These are phyloP conservation scores for Germaria angustata DNA, from an alignment of 2,888 invertebrate genomes.

Conservation along the genomic window DNA sequence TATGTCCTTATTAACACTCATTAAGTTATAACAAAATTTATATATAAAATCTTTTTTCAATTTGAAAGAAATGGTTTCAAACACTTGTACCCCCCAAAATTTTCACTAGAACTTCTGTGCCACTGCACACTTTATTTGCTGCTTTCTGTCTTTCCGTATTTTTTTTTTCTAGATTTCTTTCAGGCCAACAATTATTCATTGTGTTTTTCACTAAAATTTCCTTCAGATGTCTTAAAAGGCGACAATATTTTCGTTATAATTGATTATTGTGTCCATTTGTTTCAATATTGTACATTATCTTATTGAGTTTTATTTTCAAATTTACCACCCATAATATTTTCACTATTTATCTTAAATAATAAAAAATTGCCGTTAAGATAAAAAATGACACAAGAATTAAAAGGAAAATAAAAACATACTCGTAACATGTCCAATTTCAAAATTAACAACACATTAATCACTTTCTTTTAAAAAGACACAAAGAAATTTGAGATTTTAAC, in stretches of 20 bases:
- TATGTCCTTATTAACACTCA: too few relatives aligned
- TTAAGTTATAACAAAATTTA: too few relatives aligned
- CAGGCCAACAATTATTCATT: too few relatives aligned
- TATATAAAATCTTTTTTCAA: too few relatives aligned
- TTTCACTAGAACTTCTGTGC: too few relatives aligned
- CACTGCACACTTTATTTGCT: too few relatives aligned
- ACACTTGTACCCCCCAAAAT: too few relatives aligned
- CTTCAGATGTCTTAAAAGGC: background rate
- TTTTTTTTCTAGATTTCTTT: too few relatives aligned
- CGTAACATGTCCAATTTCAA: conserved; percentile 52
- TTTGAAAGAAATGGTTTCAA: too few relatives aligned
- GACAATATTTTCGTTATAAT: background rate
- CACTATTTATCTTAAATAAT: conserved; percentile 45
- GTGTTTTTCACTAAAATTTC: too few relatives aligned
- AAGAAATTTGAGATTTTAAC: conserved; percentile 48
- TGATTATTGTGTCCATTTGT: background rate
- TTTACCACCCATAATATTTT: conserved; percentile 54
- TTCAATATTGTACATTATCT: conserved; percentile 8
- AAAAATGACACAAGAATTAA: conserved; percentile 30
- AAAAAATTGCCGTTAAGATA: conserved; percentile 58
- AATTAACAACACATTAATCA: conserved; percentile 60
- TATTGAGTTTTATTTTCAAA: conserved; percentile 7
- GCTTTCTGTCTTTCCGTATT: too few relatives aligned
- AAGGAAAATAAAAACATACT: conserved; percentile 33
- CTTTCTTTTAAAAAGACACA: conserved; percentile 48